These are phyloP conservation scores for Okamejei kenojei DNA, from an alignment of 2,797 vertebrate genomes.

Conservation along the genomic window DNA sequence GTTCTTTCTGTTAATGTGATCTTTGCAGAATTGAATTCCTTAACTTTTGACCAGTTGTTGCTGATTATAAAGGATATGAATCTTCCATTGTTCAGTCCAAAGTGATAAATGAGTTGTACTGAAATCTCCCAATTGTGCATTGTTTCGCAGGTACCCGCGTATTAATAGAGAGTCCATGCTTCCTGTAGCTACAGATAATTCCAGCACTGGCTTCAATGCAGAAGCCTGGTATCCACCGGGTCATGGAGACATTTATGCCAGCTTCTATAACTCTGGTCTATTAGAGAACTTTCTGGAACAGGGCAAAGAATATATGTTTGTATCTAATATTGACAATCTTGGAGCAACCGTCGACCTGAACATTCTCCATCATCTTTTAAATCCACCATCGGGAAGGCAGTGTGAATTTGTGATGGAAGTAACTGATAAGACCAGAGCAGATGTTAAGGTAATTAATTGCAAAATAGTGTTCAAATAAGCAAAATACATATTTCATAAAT, in stretches of 20 bases:
- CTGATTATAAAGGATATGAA: too few relatives aligned
- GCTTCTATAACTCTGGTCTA: slow-evolving; percentile 86
- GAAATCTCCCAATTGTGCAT: neutral
- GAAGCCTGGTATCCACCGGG: slow-evolving; percentile 95
- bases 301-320: slow-evolving; percentile 92
- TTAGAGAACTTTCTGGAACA: slow-evolving; percentile 76
- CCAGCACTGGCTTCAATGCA: slow-evolving; percentile 68
- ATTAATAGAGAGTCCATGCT: slow-evolving; percentile 92
- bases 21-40: neutral
- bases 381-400: slow-evolving; percentile 76
- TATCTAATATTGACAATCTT: slow-evolving; percentile 97
- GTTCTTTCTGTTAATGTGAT: neutral
- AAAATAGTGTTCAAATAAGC: neutral
- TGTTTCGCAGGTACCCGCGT: slow-evolving; percentile 75
- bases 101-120: neutral
- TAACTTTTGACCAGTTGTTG: neutral
- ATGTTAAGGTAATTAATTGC: slow-evolving; percentile 77
- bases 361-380: slow-evolving; percentile 88
- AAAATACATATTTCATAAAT: neutral
- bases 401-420: slow-evolving; percentile 98
- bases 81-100: neutral
- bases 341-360: slow-evolving; percentile 92
- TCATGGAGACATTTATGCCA: slow-evolving; percentile 87
- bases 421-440: slow-evolving; percentile 90
- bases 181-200: slow-evolving; percentile 74